Base-by-base conservation (phyloP, 2,888 invertebrate species). In the Monoplex corrugatus region DNA sequence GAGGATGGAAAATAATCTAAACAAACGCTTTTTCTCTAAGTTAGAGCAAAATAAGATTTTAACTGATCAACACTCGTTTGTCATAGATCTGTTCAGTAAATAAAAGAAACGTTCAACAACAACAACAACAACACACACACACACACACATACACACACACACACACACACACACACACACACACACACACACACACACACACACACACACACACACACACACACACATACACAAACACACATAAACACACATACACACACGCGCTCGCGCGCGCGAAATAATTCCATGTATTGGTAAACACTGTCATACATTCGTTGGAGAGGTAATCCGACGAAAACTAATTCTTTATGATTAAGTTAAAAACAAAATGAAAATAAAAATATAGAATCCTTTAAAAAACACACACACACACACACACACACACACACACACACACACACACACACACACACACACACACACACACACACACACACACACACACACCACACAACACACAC, bases 121-220 rank as follows among this genome's bases (percentile, higher is more conserved):
- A 57, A 10, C 57, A 57, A 28, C 16, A 10, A 16, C 16, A 2
- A 57, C 57, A 57, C 57, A 57, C 57, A 57, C 57, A 57, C 57
- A 57, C 57, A 57, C 57, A 57, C 57, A 68, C 45, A 38, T 45
- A 45, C 80, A 57, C 57, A 68, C 40, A 44, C 19, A 45, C 80
- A 8, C 68, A 40, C 45, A n/a, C 82, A n/a, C 43, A 45, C 35
- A 16, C 63, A 68, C 68, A 43, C n/a, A 10, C 10, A n/a, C 50
- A 43, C 40, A 68, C n/a, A 75, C 16, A 75, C 84, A 57, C 35
- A 28, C 19, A 19, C 63, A 43, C 83, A 83, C 88, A 68, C 88
- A 85, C 84, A 85, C 85, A 89, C 68, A 89, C 72, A 85, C 57
- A 57, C 57, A 57, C 57, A 57, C 57, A 57, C 10, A 57, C 57